These are phyloP conservation scores for Camponotus vicinus DNA, from an alignment of 1,140 invertebrate species.

Conservation along the genomic window DNA sequence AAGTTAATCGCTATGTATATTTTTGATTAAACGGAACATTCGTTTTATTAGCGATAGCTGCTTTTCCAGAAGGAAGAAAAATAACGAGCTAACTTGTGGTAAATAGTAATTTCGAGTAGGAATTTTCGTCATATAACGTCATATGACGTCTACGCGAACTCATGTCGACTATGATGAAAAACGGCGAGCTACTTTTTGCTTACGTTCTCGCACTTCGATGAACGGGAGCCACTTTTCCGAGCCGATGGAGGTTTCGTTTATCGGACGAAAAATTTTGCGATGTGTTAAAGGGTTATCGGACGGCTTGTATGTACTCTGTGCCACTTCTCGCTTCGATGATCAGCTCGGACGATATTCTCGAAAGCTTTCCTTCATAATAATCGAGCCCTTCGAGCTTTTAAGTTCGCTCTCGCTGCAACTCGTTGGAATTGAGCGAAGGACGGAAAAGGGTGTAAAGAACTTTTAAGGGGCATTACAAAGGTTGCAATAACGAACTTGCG, in stretches of 20 bases:
- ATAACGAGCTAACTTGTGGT: not conserved
- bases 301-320: not conserved
- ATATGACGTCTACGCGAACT: slow-evolving; percentile 6
- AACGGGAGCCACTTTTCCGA: slow-evolving; percentile 48
- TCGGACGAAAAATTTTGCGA: slow-evolving; percentile 54
- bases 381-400: slow-evolving; percentile 18
- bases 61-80: not conserved
- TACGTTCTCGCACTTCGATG: not conserved
- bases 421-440: slow-evolving; percentile 56
- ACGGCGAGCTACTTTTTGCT: slow-evolving; percentile 25
- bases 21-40: not conserved
- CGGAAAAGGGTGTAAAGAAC: slow-evolving; percentile 2
- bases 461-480: slow-evolving; percentile 57
- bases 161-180: not conserved
- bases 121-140: slow-evolving; percentile 5
- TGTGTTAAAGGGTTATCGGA: slow-evolving; percentile 51
- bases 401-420: slow-evolving; percentile 31
- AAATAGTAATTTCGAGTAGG: slow-evolving; percentile 8
- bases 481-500: slow-evolving; percentile 56
- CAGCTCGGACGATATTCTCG: slow-evolving; percentile 48
- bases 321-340: not conserved
- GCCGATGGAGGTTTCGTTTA: slow-evolving; percentile 53
- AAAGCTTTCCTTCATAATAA: slow-evolving; percentile 39
- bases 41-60: not conserved
- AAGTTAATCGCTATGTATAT: not conserved